Percentiles rank a stretch among this genome's conserved stretches.
Evolutionary conservation across 2,797 vertebrate genomes (phyloP).

Genomic region (Thaleichthys pacificus): DNA sequence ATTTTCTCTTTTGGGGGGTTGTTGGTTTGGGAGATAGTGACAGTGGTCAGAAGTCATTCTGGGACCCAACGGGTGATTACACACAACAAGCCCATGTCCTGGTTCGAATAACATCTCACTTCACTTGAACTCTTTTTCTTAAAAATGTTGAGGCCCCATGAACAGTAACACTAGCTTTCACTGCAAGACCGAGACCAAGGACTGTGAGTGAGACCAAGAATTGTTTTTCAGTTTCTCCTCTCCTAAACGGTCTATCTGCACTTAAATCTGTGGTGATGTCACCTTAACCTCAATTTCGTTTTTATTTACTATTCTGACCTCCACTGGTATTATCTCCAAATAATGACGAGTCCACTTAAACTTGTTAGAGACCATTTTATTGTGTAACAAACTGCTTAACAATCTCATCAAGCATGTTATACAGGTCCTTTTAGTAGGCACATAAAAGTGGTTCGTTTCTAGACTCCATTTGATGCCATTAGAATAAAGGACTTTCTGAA

Average conservation of each 20-base stretch:
- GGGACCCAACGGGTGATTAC: neutral
- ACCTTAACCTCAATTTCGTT: too few relatives aligned
- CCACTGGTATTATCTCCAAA: neutral
- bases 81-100: neutral
- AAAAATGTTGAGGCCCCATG: neutral
- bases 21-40: neutral
- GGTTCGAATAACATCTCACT: neutral
- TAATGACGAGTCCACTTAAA: conserved; percentile 12
- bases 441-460: conserved; percentile 27
- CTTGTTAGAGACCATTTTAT: conserved; percentile 20
- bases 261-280: too few relatives aligned
- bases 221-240: neutral
- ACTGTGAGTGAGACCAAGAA: neutral
- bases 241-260: neutral
- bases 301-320: too few relatives aligned
- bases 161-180: neutral
- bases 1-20: neutral
- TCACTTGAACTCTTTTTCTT: neutral
- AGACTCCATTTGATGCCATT: conserved; percentile 9
- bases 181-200: neutral
- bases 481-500: neutral
- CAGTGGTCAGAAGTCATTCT: neutral
- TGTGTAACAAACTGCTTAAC: conserved; percentile 29
- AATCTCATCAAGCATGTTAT: conserved; percentile 29
- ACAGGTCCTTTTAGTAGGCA: conserved; percentile 19